Evolutionary conservation across 92 coral and sea anemone species (phyloP).

Genomic region (Porites rus): DNA sequence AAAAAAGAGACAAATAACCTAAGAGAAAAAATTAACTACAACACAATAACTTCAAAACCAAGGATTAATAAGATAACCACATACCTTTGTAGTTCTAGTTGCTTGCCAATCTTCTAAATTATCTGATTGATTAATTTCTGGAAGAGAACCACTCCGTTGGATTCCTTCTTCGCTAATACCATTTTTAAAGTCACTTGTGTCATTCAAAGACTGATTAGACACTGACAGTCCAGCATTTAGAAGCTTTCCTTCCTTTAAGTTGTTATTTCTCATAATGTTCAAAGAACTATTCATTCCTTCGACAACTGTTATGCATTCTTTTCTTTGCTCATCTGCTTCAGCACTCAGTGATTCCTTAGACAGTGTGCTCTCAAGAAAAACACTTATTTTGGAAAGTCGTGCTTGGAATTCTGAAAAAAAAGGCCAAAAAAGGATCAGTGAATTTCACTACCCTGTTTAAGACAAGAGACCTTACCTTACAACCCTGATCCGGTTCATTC

Average conservation of each 20-base stretch:
- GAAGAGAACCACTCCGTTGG: slow-evolving; percentile 87
- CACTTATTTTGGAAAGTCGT: slow-evolving; percentile 67
- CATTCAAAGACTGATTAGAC: slow-evolving; percentile 80
- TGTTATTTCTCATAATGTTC: slow-evolving; percentile 55
- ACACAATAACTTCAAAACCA: too few species aligned
- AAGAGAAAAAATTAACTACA: too few species aligned
- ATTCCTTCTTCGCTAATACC: slow-evolving; percentile 56
- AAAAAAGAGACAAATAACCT: too few species aligned
- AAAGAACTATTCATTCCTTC: slow-evolving; percentile 77
- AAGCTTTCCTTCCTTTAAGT: slow-evolving; percentile 36
- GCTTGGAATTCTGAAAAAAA: slow-evolving; percentile 66
- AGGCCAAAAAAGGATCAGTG: not conserved
- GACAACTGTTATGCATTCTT: slow-evolving; percentile 77
- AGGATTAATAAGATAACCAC: not conserved
- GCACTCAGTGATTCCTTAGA: slow-evolving; percentile 80
- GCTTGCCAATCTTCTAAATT: slow-evolving; percentile 42
- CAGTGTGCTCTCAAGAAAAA: slow-evolving; percentile 83
- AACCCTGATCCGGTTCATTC: too few species aligned
- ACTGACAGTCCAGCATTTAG: slow-evolving; percentile 75
- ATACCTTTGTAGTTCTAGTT: slow-evolving; percentile 51
- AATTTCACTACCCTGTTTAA: too few species aligned
- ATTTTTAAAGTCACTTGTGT: slow-evolving; percentile 52
- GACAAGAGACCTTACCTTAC: too few species aligned
- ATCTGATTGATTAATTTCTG: slow-evolving; percentile 57
- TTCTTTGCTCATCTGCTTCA: slow-evolving; percentile 79